Conservation (phyloP, 2,888 invertebrate species). For the Athalia circularis region DNA sequence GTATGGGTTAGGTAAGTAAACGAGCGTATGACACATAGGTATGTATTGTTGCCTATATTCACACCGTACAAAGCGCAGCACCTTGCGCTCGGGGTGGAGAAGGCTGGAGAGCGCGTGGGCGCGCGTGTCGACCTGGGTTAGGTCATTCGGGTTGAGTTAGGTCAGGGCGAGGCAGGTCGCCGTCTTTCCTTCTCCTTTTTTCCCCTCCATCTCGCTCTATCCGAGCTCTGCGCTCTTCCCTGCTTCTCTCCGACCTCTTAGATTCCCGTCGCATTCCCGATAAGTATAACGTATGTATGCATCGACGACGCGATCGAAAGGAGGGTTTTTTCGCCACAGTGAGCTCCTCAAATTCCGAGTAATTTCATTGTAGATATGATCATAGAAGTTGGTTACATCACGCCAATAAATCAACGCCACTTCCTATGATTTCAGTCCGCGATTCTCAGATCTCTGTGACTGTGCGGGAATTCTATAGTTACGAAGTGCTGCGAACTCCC, state of each 20-base stretch:
- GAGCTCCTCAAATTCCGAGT: too few species aligned
- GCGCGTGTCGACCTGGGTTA: slow-evolving; percentile 39
- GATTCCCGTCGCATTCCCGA: background rate
- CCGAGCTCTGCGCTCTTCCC: background rate
- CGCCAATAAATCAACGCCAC: too few species aligned
- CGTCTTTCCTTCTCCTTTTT: slow-evolving; percentile 35
- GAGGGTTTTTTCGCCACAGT: too few species aligned
- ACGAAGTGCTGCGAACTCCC: too few species aligned
- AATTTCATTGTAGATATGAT: too few species aligned
- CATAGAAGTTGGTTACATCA: too few species aligned
- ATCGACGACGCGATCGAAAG: too few species aligned
- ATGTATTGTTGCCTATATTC: background rate
- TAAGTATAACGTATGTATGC: too few species aligned
- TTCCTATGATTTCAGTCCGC: too few species aligned
- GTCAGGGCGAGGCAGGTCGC: slow-evolving; percentile 37
- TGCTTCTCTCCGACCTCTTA: slow-evolving; percentile 35
- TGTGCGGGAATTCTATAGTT: too few species aligned
- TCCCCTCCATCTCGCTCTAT: slow-evolving; percentile 24
- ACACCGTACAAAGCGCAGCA: slow-evolving; percentile 33
- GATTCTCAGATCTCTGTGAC: too few species aligned
- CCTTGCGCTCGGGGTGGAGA: slow-evolving; percentile 39
- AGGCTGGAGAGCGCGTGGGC: slow-evolving; percentile 25
- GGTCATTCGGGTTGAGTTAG: slow-evolving; percentile 41
- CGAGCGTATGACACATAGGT: background rate
- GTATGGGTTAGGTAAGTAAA: background rate